Evolutionary conservation across 2,113 vertebrate genomes (phyloP).

Genomic region (Pteropus alecto): DNA sequence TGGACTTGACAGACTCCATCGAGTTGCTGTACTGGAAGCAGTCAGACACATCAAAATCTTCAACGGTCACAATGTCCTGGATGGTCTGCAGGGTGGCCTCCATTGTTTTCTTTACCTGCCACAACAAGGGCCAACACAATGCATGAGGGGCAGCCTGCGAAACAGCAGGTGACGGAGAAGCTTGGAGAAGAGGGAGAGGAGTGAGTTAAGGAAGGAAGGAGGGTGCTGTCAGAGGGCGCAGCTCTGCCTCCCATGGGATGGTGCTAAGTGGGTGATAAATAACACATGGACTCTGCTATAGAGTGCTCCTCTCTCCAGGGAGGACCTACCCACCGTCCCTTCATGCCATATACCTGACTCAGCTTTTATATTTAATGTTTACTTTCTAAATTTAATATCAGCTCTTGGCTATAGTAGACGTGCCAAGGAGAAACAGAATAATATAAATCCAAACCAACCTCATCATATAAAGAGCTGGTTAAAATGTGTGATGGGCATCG

Average conservation of each 20-base stretch:
- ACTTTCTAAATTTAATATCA: background rate
- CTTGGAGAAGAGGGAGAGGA: background rate
- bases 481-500: background rate
- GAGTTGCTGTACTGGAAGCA: slow-evolving; percentile 99
- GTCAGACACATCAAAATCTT: slow-evolving; percentile 97
- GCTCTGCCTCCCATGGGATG: background rate
- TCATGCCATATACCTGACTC: background rate
- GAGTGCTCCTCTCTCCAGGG: background rate
- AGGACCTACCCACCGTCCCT: background rate
- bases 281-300: background rate
- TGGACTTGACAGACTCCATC: slow-evolving; percentile 99
- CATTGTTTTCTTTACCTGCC: slow-evolving; percentile 99
- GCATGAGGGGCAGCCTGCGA: background rate
- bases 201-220: background rate
- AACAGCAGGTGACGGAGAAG: background rate
- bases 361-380: background rate
- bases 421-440: background rate
- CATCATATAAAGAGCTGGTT: background rate
- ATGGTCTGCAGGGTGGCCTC: slow-evolving; percentile 98
- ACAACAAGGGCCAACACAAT: background rate
- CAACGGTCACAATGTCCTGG: slow-evolving; percentile 97
- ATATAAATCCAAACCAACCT: background rate
- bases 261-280: background rate
- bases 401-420: background rate
- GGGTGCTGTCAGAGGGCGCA: background rate